Conservation (phyloP, 2,113 vertebrate species). For the Heterotilapia buettikoferi region DNA sequence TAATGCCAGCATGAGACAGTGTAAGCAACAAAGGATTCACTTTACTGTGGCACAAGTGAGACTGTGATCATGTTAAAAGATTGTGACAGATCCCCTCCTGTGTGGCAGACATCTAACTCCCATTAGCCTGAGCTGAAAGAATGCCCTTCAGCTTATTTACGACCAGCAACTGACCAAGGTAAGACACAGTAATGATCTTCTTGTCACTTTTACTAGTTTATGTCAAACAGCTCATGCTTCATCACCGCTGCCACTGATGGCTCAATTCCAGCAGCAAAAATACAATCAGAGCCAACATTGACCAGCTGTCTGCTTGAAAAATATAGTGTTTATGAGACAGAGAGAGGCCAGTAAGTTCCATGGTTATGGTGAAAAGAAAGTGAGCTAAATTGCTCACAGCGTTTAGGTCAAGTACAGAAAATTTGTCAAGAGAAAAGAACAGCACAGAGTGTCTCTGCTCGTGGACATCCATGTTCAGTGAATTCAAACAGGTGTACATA, state of each 20-base stretch:
- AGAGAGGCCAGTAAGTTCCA: slow-evolving; percentile 7
- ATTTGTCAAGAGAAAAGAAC: not conserved
- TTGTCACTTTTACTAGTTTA: slow-evolving; percentile 61
- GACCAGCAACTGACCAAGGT: slow-evolving; percentile 4
- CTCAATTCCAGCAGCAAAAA: slow-evolving; percentile 60
- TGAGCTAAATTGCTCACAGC: not conserved
- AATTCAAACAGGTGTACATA: slow-evolving; percentile 13
- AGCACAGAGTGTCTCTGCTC: not conserved
- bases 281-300: slow-evolving; percentile 62
- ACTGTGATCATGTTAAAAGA: not conserved
- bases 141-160: slow-evolving; percentile 42
- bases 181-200: slow-evolving; percentile 48
- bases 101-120: slow-evolving; percentile 8
- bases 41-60: not conserved
- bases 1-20: not conserved
- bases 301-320: slow-evolving; percentile 61
- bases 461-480: not conserved
- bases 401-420: not conserved
- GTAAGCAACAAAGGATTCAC: not conserved
- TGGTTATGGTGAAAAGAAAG: slow-evolving; percentile 9
- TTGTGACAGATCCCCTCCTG: not conserved
- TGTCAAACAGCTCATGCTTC: slow-evolving; percentile 52
- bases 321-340: slow-evolving; percentile 43
- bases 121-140: slow-evolving; percentile 23
- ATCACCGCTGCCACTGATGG: slow-evolving; percentile 46